phyloP scores from a whole-genome alignment of 2,888 invertebrate genomes.

The Ormyrus thymus region DNA sequence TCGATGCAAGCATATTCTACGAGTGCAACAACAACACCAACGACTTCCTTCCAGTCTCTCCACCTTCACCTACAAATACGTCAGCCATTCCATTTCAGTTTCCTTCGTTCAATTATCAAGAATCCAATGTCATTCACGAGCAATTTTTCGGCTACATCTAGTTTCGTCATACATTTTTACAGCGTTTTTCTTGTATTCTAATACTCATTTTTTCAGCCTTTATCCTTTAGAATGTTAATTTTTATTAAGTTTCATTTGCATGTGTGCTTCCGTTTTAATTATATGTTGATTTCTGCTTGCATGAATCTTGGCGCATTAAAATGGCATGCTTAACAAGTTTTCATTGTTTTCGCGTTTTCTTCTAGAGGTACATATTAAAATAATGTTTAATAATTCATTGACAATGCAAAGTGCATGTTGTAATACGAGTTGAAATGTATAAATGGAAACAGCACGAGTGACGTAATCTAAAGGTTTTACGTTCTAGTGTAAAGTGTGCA shows the following conservation, averaged over 20 bases:
- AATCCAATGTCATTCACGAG: slow-evolving; percentile 78
- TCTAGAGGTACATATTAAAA: not conserved
- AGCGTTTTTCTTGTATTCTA: not conserved
- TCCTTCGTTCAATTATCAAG: slow-evolving; percentile 74
- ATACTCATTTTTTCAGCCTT: not conserved
- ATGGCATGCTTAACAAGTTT: not conserved
- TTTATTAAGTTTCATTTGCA: slow-evolving; percentile 5
- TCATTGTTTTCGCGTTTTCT: not conserved
- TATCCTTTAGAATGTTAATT: not conserved
- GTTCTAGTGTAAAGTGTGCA: slow-evolving; percentile 16
- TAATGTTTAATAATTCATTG: not conserved
- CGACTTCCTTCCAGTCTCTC: slow-evolving; percentile 65
- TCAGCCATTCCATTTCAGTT: slow-evolving; percentile 64
- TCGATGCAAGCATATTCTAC: slow-evolving; percentile 60
- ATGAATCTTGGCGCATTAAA: not conserved
- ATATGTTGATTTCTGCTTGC: not conserved
- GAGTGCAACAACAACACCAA: slow-evolving; percentile 70
- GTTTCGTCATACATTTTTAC: slow-evolving; percentile 35
- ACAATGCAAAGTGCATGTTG: not conserved
- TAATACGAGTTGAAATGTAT: not conserved
- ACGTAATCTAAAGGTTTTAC: not conserved
- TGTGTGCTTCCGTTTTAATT: not conserved
- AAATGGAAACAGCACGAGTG: no score
- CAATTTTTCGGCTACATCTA: slow-evolving; percentile 74
- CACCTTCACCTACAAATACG: slow-evolving; percentile 74